Evolutionary conservation across 2,113 vertebrate species (phyloP).

Genomic region (Actenoides lindsayi): DNA sequence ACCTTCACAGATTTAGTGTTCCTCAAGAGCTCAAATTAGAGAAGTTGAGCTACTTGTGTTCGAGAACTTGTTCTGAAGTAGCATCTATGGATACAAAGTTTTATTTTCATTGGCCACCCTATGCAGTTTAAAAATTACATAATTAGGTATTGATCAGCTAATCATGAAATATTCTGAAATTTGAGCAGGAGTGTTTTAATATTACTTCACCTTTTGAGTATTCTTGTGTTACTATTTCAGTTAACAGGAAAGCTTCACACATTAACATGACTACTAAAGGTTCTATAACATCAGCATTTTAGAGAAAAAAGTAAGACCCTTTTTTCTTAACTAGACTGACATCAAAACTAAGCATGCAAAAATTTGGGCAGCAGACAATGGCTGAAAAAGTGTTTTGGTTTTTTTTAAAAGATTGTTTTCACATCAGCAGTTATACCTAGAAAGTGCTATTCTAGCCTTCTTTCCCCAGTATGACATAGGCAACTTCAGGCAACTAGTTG

Average conservation of each 20-base stretch:
- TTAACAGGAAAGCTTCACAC: neutral
- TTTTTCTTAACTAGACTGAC: neutral
- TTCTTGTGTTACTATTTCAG: neutral
- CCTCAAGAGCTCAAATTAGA: neutral
- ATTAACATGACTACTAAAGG: neutral
- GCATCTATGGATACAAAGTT: neutral
- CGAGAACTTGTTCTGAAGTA: neutral
- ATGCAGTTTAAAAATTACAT: neutral
- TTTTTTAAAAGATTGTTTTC: neutral
- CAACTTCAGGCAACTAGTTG: neutral
- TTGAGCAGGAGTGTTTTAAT: neutral
- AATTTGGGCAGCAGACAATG: neutral
- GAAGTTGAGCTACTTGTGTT: neutral
- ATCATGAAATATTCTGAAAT: neutral
- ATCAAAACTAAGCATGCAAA: neutral
- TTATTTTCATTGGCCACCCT: neutral
- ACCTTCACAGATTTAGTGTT: neutral
- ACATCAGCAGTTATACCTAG: neutral
- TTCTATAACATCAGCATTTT: neutral
- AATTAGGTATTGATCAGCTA: neutral
- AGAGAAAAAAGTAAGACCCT: neutral
- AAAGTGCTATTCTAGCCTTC: neutral
- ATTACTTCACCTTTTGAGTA: neutral
- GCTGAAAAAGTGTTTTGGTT: neutral
- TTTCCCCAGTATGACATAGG: neutral